Evolutionary conservation across 2,888 invertebrate genomes (phyloP).

Genomic region (Philonicus albiceps): DNA sequence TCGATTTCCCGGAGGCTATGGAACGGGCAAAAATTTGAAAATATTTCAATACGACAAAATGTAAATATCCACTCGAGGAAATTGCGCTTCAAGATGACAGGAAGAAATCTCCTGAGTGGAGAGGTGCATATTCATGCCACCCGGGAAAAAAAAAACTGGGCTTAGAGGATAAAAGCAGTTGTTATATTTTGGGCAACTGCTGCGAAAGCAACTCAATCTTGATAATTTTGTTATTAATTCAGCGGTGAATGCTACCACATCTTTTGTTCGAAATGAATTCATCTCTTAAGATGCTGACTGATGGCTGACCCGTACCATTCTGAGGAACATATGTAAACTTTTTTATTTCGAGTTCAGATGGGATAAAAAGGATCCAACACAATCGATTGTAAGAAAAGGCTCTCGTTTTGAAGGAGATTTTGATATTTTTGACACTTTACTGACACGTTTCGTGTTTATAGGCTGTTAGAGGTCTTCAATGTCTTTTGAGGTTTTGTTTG

Average conservation of each 20-base stretch:
- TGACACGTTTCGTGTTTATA: slow-evolving; percentile 8
- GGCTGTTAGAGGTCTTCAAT: not conserved
- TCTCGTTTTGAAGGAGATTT: not conserved
- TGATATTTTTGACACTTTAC: slow-evolving; percentile 18
- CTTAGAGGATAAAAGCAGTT: not conserved
- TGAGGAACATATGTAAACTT: not conserved
- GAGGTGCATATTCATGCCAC: not conserved
- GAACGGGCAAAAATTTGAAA: not conserved
- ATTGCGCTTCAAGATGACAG: slow-evolving; percentile 4
- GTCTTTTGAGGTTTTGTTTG: not conserved
- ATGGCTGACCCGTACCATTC: not conserved
- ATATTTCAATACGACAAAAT: not conserved
- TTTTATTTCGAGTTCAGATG: not conserved
- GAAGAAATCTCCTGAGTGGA: not conserved
- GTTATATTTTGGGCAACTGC: not conserved
- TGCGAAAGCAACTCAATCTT: not conserved
- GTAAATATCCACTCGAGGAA: slow-evolving; percentile 27
- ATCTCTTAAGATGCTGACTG: not conserved
- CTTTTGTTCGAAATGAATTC: not conserved
- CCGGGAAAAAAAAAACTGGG: not conserved
- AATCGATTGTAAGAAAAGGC: not conserved
- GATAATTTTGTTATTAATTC: not conserved
- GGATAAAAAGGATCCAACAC: not conserved
- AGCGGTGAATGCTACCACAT: not conserved
- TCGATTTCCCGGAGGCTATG: not conserved